phyloP scores from a whole-genome alignment of 2,888 invertebrate species.

The Acanthosepion lycidas region DNA sequence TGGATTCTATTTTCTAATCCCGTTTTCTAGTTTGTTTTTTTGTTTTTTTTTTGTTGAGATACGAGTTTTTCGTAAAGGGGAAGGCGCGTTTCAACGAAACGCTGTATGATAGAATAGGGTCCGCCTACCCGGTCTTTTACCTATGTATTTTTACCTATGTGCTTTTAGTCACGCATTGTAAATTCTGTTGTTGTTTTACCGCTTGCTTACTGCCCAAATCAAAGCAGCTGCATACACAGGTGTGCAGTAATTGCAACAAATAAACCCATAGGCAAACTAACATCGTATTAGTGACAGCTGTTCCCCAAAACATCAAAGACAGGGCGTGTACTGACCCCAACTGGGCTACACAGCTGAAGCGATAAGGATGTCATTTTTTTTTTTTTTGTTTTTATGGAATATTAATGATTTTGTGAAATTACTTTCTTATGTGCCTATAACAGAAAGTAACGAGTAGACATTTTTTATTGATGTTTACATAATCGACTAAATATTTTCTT shows the following conservation, averaged over 20 bases:
- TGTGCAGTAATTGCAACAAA: background rate
- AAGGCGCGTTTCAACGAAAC: background rate
- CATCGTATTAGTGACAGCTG: background rate
- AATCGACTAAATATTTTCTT: no score
- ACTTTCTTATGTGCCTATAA: no score
- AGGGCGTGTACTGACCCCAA: background rate
- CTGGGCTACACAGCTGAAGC: background rate
- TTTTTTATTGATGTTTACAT: no score
- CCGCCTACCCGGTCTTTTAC: background rate
- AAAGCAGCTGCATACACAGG: background rate
- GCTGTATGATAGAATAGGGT: background rate
- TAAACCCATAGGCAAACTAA: background rate
- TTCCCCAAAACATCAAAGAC: background rate
- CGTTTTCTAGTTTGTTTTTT: no score
- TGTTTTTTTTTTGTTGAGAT: no score
- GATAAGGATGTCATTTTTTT: background rate
- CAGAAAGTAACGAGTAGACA: no score
- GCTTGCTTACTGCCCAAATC: background rate
- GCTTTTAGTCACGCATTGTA: background rate
- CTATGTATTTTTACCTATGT: background rate
- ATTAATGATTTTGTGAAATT: no score
- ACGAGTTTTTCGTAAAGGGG: background rate
- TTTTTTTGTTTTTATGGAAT: background rate
- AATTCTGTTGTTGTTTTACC: background rate
- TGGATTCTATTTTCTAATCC: no score